These are phyloP conservation scores for Tympanuchus pallidicinctus DNA, from an alignment of 2,113 vertebrate species.

Conservation along the genomic window DNA sequence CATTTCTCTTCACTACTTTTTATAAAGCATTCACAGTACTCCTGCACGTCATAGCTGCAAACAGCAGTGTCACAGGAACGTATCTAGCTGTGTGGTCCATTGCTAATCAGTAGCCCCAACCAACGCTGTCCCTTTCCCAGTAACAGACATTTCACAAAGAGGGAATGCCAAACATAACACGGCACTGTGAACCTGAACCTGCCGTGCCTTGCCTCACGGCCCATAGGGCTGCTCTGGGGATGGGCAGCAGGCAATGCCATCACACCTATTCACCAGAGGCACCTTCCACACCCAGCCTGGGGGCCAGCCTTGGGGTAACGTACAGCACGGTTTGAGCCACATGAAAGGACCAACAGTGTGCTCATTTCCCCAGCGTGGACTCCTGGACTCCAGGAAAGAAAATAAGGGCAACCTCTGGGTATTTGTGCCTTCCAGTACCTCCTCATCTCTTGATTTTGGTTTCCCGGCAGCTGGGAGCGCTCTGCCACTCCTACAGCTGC, in stretches of 20 bases:
- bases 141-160: not conserved
- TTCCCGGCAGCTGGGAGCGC: not conserved
- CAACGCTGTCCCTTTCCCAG: not conserved
- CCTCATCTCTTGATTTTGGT: not conserved
- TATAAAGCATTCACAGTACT: not conserved
- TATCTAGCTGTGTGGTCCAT: not conserved
- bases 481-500: not conserved
- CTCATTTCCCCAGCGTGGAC: not conserved
- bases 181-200: accelerated
- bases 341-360: accelerated
- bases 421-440: not conserved
- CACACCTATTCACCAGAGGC: accelerated
- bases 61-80: not conserved
- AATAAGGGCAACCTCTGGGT: not conserved
- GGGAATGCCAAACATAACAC: accelerated
- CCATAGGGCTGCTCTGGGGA: not conserved
- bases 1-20: not conserved
- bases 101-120: accelerated
- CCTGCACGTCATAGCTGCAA: not conserved
- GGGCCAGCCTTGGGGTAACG: not conserved
- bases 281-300: not conserved
- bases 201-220: accelerated
- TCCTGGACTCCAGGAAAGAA: not conserved
- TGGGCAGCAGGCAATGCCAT: not conserved
- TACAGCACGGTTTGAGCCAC: accelerated